Conservation (phyloP, 2,113 vertebrate genomes). For the Murina feae region DNA sequence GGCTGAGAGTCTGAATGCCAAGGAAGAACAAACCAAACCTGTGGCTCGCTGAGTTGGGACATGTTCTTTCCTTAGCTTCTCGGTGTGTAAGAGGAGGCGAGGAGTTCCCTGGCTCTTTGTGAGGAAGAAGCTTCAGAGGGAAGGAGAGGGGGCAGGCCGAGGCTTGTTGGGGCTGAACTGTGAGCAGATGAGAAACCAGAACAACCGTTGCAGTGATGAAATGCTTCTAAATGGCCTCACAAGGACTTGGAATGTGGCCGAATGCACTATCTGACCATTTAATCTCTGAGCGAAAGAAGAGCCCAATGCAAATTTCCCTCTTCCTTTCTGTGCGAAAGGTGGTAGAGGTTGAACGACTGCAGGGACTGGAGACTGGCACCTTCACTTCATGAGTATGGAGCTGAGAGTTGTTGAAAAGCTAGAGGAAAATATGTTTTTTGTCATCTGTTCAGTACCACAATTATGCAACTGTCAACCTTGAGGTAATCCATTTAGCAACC, state of each 20-base stretch:
- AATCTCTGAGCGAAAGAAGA: conserved; percentile 37
- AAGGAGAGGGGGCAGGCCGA: background rate
- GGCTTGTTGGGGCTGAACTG: conserved; percentile 34
- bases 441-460: background rate
- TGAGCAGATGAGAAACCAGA: conserved; percentile 3
- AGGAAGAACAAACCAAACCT: background rate
- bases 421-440: conserved; percentile 21
- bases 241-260: background rate
- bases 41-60: background rate
- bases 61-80: background rate
- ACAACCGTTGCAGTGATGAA: background rate
- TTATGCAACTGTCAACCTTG: conserved; percentile 27
- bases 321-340: background rate
- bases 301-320: background rate
- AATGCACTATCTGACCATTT: background rate
- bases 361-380: background rate
- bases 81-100: background rate
- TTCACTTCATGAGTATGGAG: background rate
- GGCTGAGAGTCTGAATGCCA: conserved; percentile 45
- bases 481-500: conserved; percentile 35
- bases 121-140: background rate
- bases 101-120: background rate
- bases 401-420: conserved; percentile 23
- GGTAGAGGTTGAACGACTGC: background rate
- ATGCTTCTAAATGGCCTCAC: background rate